Evolutionary conservation across 2,888 invertebrate species (phyloP), one percentile per base, ranked within the genome.

Genomic region (Crematogaster levior): DNA sequence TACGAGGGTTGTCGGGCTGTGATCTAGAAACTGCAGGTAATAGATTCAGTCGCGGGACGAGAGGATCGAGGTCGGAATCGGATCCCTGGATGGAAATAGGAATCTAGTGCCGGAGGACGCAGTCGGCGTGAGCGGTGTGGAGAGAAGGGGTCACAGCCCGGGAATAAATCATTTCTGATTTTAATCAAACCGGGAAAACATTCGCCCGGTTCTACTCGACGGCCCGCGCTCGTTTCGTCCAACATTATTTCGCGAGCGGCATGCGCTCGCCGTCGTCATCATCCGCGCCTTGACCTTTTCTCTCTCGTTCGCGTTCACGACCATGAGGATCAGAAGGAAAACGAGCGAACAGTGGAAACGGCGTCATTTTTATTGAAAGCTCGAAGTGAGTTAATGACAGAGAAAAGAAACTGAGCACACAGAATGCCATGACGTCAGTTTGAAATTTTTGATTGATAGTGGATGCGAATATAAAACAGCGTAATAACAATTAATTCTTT

Each of bases 131-230:
- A 65, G 74, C 48, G 51, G 56, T 37, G 60, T 12, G 70, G 80
- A 66, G 72, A 37, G 51, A 15, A 43, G 66, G 37, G 65, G 63
- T 40, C 58, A 15, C 81, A 86, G 81, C 73, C 84, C 68, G 82
- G 83, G 88, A 90, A 91, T 90, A 91, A 91, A 90, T 92, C 90
- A 89, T 88, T 90, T 89, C 89, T 89, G 86, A 91, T 91, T 92
- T 92, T 91, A 90, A 92, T 92, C 90, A 89, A 90, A 90, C 83
- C 82, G 68, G 68, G 72, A 75, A 83, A 89, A 85, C 84, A 83
- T 58, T 82, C 68, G 58, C 66, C 30, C 73, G 66, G 84, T 72
- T 43, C 74, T 65, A 65, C 77, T 73, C 77, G 63, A 80, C 79
- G 73, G 53, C 68, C 56, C 61, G 81, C 83, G 3, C 48, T 82